These are phyloP conservation scores for Colostygia pectinataria DNA, from an alignment of 2,888 invertebrate genomes.

Conservation along the genomic window DNA sequence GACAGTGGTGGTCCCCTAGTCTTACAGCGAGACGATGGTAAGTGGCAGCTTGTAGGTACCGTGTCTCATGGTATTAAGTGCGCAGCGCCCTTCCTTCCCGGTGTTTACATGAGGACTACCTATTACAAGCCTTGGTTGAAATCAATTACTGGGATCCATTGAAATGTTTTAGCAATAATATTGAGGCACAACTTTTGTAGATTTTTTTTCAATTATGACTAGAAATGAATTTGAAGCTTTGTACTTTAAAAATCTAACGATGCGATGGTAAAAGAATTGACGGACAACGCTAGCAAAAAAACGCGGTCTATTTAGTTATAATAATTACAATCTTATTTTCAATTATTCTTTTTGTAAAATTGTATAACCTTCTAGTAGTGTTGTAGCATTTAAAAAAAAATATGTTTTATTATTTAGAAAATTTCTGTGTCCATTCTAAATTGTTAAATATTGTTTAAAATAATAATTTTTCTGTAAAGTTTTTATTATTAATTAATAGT, in stretches of 20 bases:
- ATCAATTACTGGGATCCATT: slow-evolving; percentile 89
- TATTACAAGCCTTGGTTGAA: slow-evolving; percentile 96
- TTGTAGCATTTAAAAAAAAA: not conserved
- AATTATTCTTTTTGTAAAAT: no score
- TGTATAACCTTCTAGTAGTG: no score
- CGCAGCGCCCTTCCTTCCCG: slow-evolving; percentile 94
- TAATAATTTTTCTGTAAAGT: not conserved
- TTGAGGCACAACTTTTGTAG: no score
- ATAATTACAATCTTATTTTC: no score
- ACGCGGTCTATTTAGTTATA: no score
- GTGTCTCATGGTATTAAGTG: slow-evolving; percentile 98
- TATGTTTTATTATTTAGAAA: not conserved
- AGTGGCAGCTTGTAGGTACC: slow-evolving; percentile 94
- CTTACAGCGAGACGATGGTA: slow-evolving; percentile 90
- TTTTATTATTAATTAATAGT: not conserved
- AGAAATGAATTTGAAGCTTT: no score
- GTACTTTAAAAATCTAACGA: no score
- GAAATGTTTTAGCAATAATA: not conserved
- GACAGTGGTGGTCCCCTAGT: slow-evolving; percentile 96
- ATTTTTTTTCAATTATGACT: no score
- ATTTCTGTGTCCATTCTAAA: not conserved
- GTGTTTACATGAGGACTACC: slow-evolving; percentile 96
- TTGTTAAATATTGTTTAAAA: not conserved
- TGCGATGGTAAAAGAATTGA: no score
- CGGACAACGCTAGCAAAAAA: no score